Evolutionary conservation across 2,113 vertebrate species (phyloP).

Genomic region (Caretta caretta): DNA sequence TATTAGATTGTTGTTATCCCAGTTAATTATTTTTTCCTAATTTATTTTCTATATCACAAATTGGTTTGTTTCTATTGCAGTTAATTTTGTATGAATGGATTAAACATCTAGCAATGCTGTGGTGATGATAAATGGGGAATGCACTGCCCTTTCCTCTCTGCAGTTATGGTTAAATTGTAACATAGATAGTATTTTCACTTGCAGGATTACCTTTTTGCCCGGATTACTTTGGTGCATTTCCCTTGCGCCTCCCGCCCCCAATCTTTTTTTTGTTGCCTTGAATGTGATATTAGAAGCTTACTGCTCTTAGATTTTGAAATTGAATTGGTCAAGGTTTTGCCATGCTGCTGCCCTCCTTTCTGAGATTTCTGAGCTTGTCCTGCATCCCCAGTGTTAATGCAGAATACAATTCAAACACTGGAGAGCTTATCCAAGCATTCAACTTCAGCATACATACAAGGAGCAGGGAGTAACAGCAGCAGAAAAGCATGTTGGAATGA

Average conservation of each 20-base stretch:
- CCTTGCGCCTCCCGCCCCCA: background rate
- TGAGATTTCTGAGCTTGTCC: background rate
- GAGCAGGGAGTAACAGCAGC: slow-evolving; percentile 9
- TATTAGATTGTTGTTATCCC: background rate
- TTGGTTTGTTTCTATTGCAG: background rate
- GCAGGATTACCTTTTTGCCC: background rate
- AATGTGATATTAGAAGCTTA: background rate
- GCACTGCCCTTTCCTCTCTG: background rate
- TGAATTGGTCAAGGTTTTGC: background rate
- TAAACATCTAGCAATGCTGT: background rate
- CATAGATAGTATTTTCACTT: background rate
- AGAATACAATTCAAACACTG: background rate
- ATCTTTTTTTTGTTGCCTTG: background rate
- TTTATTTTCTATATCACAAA: background rate
- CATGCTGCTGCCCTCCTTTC: background rate
- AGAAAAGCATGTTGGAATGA: background rate
- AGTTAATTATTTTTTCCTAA: background rate
- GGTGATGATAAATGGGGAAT: background rate
- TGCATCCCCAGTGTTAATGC: background rate
- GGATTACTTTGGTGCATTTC: background rate
- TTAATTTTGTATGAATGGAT: background rate
- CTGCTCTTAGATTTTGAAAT: background rate
- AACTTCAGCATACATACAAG: background rate
- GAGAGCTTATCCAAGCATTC: background rate
- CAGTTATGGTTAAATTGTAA: accelerated